These are phyloP conservation scores for Etheostoma spectabile DNA, from an alignment of 2,113 vertebrate genomes.

Conservation along the genomic window DNA sequence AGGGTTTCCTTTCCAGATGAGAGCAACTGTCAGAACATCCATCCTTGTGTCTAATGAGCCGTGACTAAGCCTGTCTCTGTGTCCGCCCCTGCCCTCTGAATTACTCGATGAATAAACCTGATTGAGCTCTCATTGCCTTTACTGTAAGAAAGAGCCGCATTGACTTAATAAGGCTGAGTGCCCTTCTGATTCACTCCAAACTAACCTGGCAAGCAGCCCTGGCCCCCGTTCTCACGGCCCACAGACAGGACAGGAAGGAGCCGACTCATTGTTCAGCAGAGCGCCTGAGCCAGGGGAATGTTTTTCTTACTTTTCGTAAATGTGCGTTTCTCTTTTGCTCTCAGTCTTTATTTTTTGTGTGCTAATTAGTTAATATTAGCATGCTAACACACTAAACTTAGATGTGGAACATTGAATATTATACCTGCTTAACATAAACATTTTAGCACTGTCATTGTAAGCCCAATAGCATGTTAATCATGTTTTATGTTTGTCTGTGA, in stretches of 20 bases:
- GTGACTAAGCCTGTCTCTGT: conserved; percentile 62
- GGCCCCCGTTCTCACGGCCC: conserved; percentile 8
- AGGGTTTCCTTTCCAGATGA: conserved; percentile 51
- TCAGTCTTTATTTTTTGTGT: background rate
- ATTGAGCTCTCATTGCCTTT: conserved; percentile 54
- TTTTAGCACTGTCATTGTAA: background rate
- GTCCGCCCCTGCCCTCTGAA: conserved; percentile 47
- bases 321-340: background rate
- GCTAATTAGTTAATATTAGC: background rate
- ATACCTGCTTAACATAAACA: background rate
- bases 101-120: conserved; percentile 54
- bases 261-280: conserved; percentile 2
- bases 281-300: conserved; percentile 44
- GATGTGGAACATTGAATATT: background rate
- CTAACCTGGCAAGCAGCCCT: conserved; percentile 42
- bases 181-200: conserved; percentile 36
- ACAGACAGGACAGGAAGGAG: conserved; percentile 41
- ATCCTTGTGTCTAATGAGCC: conserved; percentile 57
- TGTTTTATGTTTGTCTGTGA: background rate
- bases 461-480: background rate
- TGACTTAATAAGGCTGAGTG: conserved; percentile 66
- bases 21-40: conserved; percentile 54
- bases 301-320: background rate
- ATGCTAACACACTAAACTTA: background rate
- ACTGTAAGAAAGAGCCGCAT: conserved; percentile 47